A percentile compares a stretch with the other conserved stretches of the same genome.
Conservation (phyloP, 2,113 vertebrate species). For the Chrysochloris asiatica region DNA sequence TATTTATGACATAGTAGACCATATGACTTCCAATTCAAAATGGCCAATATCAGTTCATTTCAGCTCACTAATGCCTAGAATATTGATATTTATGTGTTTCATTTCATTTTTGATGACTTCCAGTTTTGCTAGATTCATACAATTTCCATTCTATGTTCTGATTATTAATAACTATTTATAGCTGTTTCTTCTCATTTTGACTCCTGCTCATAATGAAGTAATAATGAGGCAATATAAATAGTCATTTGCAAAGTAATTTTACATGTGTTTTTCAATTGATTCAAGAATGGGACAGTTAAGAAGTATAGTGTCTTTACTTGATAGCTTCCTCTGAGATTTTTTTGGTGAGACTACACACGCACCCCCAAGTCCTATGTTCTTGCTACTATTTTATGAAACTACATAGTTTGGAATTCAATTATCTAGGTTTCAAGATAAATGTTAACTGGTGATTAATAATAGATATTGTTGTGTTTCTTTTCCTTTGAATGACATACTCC, state of each 20-base stretch:
- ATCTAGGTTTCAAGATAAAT: not conserved
- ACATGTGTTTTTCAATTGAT: not conserved
- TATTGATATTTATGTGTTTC: too few species aligned
- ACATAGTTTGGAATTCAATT: not conserved
- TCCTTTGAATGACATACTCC: not conserved
- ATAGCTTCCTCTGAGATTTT: not conserved
- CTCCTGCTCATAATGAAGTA: not conserved
- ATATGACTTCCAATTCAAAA: too few species aligned
- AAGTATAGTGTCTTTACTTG: not conserved
- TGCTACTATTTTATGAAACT: not conserved
- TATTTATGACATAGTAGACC: too few species aligned
- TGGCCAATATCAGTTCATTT: too few species aligned
- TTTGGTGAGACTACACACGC: not conserved
- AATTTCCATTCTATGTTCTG: too few species aligned
- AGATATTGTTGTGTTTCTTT: not conserved
- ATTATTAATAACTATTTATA: too few species aligned
- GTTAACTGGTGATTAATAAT: not conserved
- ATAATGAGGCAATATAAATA: not conserved
- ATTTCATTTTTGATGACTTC: too few species aligned
- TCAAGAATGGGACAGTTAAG: not conserved
- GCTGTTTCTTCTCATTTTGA: too few species aligned
- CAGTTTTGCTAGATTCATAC: too few species aligned
- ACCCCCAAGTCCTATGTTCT: not conserved
- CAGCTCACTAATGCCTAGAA: too few species aligned
- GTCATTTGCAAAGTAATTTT: constrained; percentile 18